Percentiles rank a stretch among this genome's conserved stretches.
Evolutionary conservation across 2,113 vertebrate genomes (phyloP).

Genomic region (Rhinichthys klamathensis): DNA sequence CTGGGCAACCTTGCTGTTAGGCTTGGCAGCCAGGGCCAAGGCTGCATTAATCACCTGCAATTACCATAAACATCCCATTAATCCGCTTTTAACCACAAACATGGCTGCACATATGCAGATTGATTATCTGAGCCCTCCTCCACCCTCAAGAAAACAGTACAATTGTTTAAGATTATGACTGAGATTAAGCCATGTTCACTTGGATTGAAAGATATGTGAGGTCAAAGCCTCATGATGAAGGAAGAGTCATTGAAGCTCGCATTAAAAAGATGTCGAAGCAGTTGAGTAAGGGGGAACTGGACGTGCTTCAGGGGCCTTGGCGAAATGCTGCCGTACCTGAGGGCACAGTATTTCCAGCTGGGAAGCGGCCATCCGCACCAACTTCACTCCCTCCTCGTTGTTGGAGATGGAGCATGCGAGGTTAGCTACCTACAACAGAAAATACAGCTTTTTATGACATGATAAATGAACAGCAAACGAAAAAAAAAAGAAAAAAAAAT

Average conservation of each 20-base stretch:
- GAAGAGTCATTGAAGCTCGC: slow-evolving; percentile 61
- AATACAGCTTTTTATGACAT: slow-evolving; percentile 11
- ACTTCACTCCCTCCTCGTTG: slow-evolving; percentile 97
- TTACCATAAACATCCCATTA: slow-evolving; percentile 71
- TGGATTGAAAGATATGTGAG: slow-evolving; percentile 46
- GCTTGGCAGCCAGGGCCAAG: slow-evolving; percentile 95
- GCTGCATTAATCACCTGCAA: slow-evolving; percentile 98
- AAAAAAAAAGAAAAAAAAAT: neutral
- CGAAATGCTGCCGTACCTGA: slow-evolving; percentile 79
- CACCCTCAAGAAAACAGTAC: slow-evolving; percentile 44
- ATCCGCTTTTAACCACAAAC: slow-evolving; percentile 60
- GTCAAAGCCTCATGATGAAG: slow-evolving; percentile 64
- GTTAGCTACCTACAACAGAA: slow-evolving; percentile 88
- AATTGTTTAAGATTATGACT: slow-evolving; percentile 57
- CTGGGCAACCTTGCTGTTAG: slow-evolving; percentile 97
- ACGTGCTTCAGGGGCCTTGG: neutral
- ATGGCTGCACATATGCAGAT: slow-evolving; percentile 62
- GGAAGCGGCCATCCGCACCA: slow-evolving; percentile 97
- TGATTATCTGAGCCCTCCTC: slow-evolving; percentile 54
- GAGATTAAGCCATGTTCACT: slow-evolving; percentile 56
- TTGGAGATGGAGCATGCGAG: slow-evolving; percentile 98
- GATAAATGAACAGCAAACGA: neutral
- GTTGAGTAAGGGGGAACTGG: neutral
- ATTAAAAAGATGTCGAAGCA: slow-evolving; percentile 58
- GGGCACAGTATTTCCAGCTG: slow-evolving; percentile 96